These are phyloP conservation scores for Anthophora plumipes DNA, from an alignment of 2,888 invertebrate genomes.

Conservation along the genomic window DNA sequence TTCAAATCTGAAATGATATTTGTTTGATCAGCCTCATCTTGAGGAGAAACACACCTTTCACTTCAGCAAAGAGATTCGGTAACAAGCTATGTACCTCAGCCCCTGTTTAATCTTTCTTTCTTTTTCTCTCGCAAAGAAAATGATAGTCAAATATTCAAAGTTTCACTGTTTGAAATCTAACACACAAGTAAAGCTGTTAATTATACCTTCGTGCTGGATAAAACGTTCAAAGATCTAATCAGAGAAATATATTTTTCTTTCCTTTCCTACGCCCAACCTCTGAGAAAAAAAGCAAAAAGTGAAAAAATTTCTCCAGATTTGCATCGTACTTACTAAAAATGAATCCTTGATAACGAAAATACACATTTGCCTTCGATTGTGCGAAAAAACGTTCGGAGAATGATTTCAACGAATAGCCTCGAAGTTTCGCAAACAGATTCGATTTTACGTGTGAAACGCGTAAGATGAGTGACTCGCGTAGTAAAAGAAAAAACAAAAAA, in stretches of 20 bases:
- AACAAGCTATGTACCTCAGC: background rate
- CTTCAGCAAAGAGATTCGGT: constrained; percentile 2
- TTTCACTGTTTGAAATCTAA: background rate
- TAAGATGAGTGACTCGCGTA: constrained; percentile 20
- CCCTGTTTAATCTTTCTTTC: background rate
- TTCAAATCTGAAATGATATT: background rate
- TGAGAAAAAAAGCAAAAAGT: no score
- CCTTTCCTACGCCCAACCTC: no score
- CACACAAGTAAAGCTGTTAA: background rate
- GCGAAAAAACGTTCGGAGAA: no score
- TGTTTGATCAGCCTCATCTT: constrained; percentile 12
- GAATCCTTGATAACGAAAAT: no score
- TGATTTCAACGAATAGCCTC: background rate
- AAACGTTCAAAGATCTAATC: background rate
- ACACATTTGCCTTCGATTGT: no score
- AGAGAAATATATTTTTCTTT: background rate
- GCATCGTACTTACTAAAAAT: no score
- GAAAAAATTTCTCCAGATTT: no score
- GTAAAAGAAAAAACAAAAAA: background rate
- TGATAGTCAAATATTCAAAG: background rate
- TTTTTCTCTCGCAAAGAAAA: background rate
- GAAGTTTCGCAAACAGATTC: constrained; percentile 51
- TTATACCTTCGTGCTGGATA: background rate
- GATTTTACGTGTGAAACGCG: constrained; percentile 56
- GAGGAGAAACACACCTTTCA: background rate